Conservation (phyloP, 2,797 vertebrate species). For the Catamblyrhynchus diadema region DNA sequence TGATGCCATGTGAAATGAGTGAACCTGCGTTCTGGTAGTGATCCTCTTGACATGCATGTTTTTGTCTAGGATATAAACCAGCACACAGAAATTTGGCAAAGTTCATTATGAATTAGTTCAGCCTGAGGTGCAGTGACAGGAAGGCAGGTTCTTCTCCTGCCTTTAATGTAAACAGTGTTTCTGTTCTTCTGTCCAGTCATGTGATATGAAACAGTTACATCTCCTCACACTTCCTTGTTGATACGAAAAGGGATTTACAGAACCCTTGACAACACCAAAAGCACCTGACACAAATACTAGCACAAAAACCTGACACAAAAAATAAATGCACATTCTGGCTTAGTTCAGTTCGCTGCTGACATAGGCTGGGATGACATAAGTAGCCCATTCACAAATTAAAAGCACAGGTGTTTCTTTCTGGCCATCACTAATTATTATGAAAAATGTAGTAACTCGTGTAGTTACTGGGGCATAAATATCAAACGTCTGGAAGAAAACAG, state of each 20-base stretch:
- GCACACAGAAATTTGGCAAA: neutral
- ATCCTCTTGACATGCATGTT: neutral
- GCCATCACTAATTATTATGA: neutral
- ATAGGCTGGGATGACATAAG: neutral
- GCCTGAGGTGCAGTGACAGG: neutral
- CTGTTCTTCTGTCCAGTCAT: neutral
- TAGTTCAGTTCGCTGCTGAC: neutral
- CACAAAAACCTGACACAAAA: neutral
- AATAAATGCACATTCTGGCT: neutral
- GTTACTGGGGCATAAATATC: neutral
- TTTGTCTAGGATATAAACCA: neutral
- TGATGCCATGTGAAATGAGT: neutral
- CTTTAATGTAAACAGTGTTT: neutral
- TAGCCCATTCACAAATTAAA: neutral
- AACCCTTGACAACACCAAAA: neutral
- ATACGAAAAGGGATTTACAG: neutral
- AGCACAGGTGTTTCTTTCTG: neutral
- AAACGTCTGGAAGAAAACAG: neutral
- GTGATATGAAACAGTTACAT: neutral
- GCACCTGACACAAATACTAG: neutral
- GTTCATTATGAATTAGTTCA: neutral
- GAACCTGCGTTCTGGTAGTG: fast-evolving
- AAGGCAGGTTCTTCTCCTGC: neutral
- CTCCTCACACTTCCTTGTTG: neutral
- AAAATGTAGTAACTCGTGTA: neutral